These are phyloP conservation scores for Coronaproctus castanopsis DNA, from an alignment of 2,888 invertebrate genomes.

Conservation along the genomic window DNA sequence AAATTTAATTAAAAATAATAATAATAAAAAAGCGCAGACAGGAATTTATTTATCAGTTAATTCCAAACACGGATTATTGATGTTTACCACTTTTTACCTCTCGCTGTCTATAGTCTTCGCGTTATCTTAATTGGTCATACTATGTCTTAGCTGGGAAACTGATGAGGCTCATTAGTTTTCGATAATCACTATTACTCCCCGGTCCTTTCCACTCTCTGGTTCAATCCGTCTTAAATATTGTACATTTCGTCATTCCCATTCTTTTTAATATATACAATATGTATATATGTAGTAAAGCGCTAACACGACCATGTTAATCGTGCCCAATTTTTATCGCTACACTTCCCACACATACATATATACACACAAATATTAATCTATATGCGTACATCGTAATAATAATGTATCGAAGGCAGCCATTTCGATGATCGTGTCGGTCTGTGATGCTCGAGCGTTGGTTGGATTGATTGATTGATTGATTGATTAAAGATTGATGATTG, in stretches of 20 bases:
- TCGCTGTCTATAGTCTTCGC: slow-evolving; percentile 7
- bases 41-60: neutral
- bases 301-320: no score
- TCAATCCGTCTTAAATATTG: neutral
- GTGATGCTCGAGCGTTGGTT: no score
- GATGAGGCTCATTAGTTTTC: neutral
- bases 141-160: neutral
- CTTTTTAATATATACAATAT: neutral
- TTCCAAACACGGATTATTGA: neutral
- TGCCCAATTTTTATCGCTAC: no score
- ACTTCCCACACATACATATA: no score
- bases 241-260: neutral
- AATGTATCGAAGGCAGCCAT: neutral
- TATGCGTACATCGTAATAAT: no score
- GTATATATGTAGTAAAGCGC: no score
- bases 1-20: neutral
- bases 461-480: neutral
- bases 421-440: no score
- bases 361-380: no score
- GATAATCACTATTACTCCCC: neutral
- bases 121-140: neutral
- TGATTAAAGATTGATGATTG: slow-evolving; percentile 13
- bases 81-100: neutral
- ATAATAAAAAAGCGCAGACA: neutral
- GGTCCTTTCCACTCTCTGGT: neutral